Percentiles rank a stretch among this genome's conserved stretches.
Evolutionary conservation across 2,113 vertebrate genomes (phyloP).

Genomic region (Barbus barbus): DNA sequence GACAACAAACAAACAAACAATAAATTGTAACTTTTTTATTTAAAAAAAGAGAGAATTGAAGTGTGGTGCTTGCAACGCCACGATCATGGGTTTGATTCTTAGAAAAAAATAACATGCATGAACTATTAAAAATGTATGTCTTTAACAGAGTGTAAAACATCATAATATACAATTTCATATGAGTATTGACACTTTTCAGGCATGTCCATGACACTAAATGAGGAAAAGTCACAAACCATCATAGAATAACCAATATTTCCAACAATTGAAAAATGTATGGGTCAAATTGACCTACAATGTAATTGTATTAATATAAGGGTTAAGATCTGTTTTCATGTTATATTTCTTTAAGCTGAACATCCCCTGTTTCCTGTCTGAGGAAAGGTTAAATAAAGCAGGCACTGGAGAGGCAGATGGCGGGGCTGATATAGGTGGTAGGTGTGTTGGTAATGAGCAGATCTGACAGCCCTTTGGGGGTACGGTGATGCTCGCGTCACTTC

Average conservation of each 20-base stretch:
- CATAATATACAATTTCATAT: not conserved
- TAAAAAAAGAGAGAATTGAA: no score
- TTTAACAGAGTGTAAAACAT: no score
- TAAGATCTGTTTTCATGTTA: not conserved
- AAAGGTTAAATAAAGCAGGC: not conserved
- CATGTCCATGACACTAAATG: not conserved
- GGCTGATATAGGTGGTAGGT: not conserved
- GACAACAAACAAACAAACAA: no score
- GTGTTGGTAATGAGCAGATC: conserved; percentile 34
- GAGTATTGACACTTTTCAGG: not conserved
- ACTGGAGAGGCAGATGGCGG: not conserved
- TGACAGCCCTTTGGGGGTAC: conserved; percentile 27
- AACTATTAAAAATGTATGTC: not conserved
- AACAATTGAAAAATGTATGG: not conserved
- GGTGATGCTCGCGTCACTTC: conserved; percentile 66
- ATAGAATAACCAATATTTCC: not conserved
- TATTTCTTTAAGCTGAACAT: not conserved
- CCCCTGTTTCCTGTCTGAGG: not conserved
- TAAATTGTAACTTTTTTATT: no score
- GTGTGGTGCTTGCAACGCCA: not conserved
- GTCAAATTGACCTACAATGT: not conserved
- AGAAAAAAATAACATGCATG: not conserved
- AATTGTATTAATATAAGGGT: not conserved
- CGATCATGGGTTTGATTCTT: not conserved
- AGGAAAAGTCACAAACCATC: not conserved